Evolutionary conservation across 2,113 vertebrate genomes (phyloP), one percentile per base, ranked within the genome.

Genomic region (Plestiodon gilberti): DNA sequence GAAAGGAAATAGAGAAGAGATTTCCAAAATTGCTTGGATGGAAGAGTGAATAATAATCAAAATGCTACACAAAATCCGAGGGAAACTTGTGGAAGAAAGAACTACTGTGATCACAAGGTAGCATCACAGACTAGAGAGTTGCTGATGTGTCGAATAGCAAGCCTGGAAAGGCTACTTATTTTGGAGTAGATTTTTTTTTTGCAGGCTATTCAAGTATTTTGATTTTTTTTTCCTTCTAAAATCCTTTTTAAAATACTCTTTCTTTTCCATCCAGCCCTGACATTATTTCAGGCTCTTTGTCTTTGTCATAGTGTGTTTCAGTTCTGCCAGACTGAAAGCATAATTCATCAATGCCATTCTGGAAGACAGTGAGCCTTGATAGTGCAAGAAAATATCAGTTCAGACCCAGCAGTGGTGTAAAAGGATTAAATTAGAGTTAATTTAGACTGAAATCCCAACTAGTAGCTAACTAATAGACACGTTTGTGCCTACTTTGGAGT

Each of bases 371-470:
- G 52, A 62, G 43, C 52, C 3, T 73, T 81, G 69, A 38, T 71
- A 48, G 73, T 52, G 64, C 81, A 38, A 74, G 78, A 65, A 61
- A 62, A 30, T 11, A 61, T n/a, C 22, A 6, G 1, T 25, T 52
- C 61, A 30, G 30, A 3, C n/a, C 17, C 61, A 20, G 23, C 3
- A 25, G 8, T 64, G 25, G 10, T 5, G 38, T 10, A 0, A n/a
- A 73, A 90, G 18, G 67, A 78, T 74, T 70, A 76, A 82, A 40
- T 69, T 30, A 48, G 74, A 88, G 10, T 62, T 78, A 48, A 48
- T 48, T 48, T 48, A 48, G n/a, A n/a, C n/a, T n/a, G n/a, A n/a
- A n/a, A n/a, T n/a, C n/a, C n/a, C n/a, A n/a, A n/a, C n/a, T n/a
- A n/a, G n/a, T n/a, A n/a, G n/a, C n/a, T n/a, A n/a, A n/a, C n/a